Evolutionary conservation across 1,140 invertebrate species (phyloP), one percentile per base, ranked within the genome.

Genomic region (Battus philenor): DNA sequence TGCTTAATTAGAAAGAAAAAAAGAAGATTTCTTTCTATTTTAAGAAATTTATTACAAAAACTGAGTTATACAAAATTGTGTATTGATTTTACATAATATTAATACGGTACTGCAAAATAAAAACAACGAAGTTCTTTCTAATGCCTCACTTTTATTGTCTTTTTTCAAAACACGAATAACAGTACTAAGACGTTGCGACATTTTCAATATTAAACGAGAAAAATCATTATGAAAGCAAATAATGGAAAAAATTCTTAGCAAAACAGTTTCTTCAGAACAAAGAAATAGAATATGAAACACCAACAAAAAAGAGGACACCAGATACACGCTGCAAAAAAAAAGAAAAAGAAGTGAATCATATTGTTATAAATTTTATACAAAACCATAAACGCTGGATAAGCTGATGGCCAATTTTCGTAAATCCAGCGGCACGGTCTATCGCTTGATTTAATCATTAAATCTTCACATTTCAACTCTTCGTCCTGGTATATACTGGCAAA

Each of bases 241-340:
- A n/a, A n/a, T n/a, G n/a, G n/a, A n/a, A n/a, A n/a, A 18, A n/a
- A 16, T 16, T 2, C 12, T 38, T 20, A 26, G 11, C 36, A 39
- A 15, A 39, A 7, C 5, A 39, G 2, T 27, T 9, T 39, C 12
- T 16, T 12, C 18, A 39, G n/a, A 15, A 39, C 16, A 9, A 39
- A 26, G 22, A 26, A 39, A 16, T 39, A 39, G 22, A 39, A 39
- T 15, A 24, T 4, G 16, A 39, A 39, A 26, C 36, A 39, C 36
- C 36, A 39, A 39, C 36, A 39, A 27, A 52, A 43, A 11, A 52
- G 20, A 29, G 50, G 50, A 33, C 50, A 47, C 50, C 50, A 52
- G 47, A 52, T 27, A 47, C 50, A 52, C 6, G 24, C 36, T n/a
- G 50, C 38, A 29, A 46, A 33, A 41, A 52, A 5, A 30, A 52